Percentiles rank a stretch among this genome's conserved stretches.
Evolutionary conservation across 1,140 invertebrate genomes (phyloP).

Genomic region (Cydia strobilella): DNA sequence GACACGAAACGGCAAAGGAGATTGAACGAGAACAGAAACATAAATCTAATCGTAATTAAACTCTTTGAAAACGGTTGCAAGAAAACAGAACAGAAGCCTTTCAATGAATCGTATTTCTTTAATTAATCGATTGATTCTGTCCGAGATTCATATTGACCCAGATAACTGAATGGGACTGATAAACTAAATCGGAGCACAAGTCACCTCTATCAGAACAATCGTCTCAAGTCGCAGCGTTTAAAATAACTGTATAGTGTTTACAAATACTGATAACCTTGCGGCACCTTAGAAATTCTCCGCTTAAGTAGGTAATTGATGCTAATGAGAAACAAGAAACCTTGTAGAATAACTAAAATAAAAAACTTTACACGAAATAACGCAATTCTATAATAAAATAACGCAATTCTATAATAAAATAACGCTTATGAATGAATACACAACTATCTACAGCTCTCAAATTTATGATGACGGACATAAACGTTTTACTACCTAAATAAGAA

Average conservation of each 20-base stretch:
- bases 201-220: constrained; percentile 8
- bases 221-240: not conserved
- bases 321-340: constrained; percentile 15
- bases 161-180: constrained; percentile 23
- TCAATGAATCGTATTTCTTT: constrained; percentile 26
- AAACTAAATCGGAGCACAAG: constrained; percentile 19
- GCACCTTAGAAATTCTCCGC: constrained; percentile 18
- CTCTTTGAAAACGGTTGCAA: not conserved
- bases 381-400: constrained; percentile 10
- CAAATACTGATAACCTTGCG: constrained; percentile 27
- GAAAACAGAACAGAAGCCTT: not conserved
- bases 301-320: constrained; percentile 11
- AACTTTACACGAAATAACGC: constrained; percentile 3
- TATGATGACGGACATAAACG: constrained; percentile 22
- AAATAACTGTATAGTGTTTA: constrained; percentile 11
- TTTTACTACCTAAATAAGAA: constrained; percentile 32
- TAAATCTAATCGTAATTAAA: constrained; percentile 6
- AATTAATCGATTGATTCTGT: constrained; percentile 22
- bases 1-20: not conserved
- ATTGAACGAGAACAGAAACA: not conserved
- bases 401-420: constrained; percentile 11
- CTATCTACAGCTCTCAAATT: constrained; percentile 11
- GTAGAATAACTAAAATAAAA: not conserved
- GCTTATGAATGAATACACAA: not conserved
- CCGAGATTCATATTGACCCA: constrained; percentile 29